Conservation (phyloP, 2,888 invertebrate species). For the Callinectes sapidus region DNA sequence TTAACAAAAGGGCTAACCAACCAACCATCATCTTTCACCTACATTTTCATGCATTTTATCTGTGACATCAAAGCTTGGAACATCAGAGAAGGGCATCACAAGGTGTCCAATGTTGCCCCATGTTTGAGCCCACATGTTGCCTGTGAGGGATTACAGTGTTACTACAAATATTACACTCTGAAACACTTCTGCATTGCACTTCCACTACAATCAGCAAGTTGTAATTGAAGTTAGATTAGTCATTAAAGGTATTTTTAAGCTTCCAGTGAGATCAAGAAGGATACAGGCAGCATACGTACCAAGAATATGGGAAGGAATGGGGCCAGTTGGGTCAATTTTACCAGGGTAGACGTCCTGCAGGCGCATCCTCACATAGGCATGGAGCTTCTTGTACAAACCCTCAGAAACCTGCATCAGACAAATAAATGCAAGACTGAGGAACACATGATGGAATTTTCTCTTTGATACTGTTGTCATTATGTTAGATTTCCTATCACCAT, state of each 20-base stretch:
- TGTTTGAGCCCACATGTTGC: conserved; percentile 77
- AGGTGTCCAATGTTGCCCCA: conserved; percentile 74
- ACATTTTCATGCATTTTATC: conserved; percentile 60
- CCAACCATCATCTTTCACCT: neutral
- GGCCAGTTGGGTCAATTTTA: conserved; percentile 42
- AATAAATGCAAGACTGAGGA: neutral
- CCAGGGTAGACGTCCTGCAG: conserved; percentile 62
- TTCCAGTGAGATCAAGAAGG: neutral
- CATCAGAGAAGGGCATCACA: conserved; percentile 65
- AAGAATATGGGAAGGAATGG: conserved; percentile 72
- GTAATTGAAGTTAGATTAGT: too few species aligned
- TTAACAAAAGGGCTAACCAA: neutral
- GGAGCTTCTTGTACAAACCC: conserved; percentile 72
- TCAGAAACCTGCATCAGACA: conserved; percentile 48
- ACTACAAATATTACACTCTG: neutral
- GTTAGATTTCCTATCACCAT: neutral
- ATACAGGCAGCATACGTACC: conserved; percentile 43
- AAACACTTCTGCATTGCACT: too few species aligned
- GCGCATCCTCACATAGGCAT: conserved; percentile 72
- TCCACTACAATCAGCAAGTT: too few species aligned
- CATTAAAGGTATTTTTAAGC: too few species aligned
- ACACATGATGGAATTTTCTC: neutral
- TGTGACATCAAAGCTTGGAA: conserved; percentile 59
- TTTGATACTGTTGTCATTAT: neutral
- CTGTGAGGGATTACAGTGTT: conserved; percentile 72